Conservation (phyloP, 2,797 vertebrate genomes). For the Schizopygopsis pylzovi region DNA sequence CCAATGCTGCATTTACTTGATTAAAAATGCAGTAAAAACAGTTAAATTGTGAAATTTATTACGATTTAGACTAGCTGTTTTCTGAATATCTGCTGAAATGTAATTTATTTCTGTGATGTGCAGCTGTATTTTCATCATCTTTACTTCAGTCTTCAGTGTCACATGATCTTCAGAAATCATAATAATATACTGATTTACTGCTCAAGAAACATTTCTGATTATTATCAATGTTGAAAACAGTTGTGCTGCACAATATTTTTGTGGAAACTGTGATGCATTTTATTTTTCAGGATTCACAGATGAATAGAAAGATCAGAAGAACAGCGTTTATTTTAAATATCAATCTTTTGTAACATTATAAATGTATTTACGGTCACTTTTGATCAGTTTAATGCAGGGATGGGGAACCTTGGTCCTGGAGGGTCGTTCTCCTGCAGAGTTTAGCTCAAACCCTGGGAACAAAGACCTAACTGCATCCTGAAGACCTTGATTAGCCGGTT, state of each 20-base stretch:
- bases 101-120: not conserved
- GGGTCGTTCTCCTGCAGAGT: no score
- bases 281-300: not conserved
- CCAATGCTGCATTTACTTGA: not conserved
- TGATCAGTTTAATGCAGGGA: not conserved
- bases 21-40: not conserved
- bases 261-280: no score
- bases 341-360: not conserved
- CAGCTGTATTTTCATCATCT: not conserved
- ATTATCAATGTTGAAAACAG: not conserved
- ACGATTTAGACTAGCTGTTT: not conserved
- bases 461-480: no score
- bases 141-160: not conserved
- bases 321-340: not conserved
- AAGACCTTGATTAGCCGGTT: no score
- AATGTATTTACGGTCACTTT: not conserved
- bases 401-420: no score
- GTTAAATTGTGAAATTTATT: not conserved
- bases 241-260: not conserved
- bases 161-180: not conserved
- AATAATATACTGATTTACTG: not conserved
- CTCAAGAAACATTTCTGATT: not conserved
- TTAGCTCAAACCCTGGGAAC: no score
- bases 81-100: not conserved
- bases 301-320: not conserved